Base-by-base conservation (phyloP, 2,888 invertebrate species). In the Heteromyza rotundicornis region DNA sequence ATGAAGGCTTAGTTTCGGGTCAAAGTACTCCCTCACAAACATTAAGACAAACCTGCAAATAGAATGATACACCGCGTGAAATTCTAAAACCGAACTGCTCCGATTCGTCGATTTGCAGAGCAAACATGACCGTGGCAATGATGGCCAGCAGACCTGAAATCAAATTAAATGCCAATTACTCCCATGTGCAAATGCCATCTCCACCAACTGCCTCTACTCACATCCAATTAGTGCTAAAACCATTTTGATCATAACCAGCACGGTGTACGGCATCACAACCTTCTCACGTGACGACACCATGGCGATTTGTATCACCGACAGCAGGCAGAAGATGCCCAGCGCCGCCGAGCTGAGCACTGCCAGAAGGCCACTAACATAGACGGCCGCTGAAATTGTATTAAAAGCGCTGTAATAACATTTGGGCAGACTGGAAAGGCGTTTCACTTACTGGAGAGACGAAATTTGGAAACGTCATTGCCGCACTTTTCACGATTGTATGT, bases 241-340 rank as follows among this genome's bases (percentile, higher is more conserved):
- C 68, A 94, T 86, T 85, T 95, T 95, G 75, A 89, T 84, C 83
- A 93, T 89, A 64, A 94, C 89, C 57, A 92, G 88, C 67, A 88
- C 86, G 66, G 90, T 89, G 84, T 94, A 94, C 74, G 90, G 89
- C 84, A 93, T 85, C 66, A 90, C 88, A 65, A 94, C 90, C 76
- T 89, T 89, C 80, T 94, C 93, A 79, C 90, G 90, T 56, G 93
- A 93, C 57, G 91, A 91, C 75, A 94, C 89, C 94, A 94, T 94
- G 67, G 94, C 92, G 69, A 95, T 86, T 82, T 94, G 94, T 67
- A 94, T 86, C 65, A 94, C 88, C 57, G 93, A 90, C 64, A 94
- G 84, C 64, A 92, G 84, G 83, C 92, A 92, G 84, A 92, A 91
- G 60, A 92, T 84, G 49, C 90, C 93, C 67, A 94, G 85, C 56